Evolutionary conservation across 2,113 vertebrate genomes (phyloP), one percentile per base, ranked within the genome.

Genomic region (Pangasianodon hypophthalmus): DNA sequence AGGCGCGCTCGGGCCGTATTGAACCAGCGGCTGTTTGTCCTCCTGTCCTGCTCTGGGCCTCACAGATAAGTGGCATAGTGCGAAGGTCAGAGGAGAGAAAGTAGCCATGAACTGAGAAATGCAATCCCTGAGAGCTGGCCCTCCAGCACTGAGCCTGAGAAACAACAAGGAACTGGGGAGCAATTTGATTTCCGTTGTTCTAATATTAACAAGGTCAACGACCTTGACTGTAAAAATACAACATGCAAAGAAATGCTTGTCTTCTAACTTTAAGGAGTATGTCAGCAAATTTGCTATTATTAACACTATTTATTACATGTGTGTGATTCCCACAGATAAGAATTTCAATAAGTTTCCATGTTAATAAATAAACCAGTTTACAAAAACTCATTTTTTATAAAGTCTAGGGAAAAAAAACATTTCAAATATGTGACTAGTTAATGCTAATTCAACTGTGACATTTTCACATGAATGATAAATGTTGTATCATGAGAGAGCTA

Each of bases 51-150:
- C 86, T 85, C 88, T 85, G 67, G 85, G 84, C 14, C 50, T 32
- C 21, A 24, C 44, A 86, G 90, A 91, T 90, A 90, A 91, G 90
- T 48, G 86, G 88, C 84, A 54, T 4, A 58, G 91, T 92, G 93
- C 60, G 50, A 91, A 88, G 94, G 93, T 94, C 93, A 88, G 32
- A 46, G 41, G 9, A 82, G 14, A 88, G 89, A 89, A 37, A 62
- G 37, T 37, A 21, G 46, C 62, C 86, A 84, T 6, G 80, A 62
- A 26, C 81, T 18, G 46, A 29, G 13, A 84, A 77, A 0, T 29
- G 21, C 1, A 21, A 58, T 82, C 56, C 44, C 19, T 13, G 85
- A 71, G 18, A n/a, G 81, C 67, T 44, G 62, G 80, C 62, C 62
- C 56, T 83, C 9, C 1, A 85, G 79, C 29, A 18, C 79, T 4